Conservation (phyloP, 2,888 invertebrate species). For the Eucera pruinosa region DNA sequence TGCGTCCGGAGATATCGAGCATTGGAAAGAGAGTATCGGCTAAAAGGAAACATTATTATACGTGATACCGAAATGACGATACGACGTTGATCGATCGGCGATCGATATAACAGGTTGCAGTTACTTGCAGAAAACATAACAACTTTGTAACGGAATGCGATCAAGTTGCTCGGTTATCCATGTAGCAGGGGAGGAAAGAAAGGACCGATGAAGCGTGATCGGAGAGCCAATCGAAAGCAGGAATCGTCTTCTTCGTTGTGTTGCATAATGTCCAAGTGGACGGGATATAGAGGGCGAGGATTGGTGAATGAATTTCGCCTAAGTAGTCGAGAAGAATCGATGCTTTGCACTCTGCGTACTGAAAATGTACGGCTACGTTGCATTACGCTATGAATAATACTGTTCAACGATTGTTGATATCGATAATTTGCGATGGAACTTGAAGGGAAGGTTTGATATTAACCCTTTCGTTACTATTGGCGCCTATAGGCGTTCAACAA, state of each 20-base stretch:
- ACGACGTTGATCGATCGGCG: neutral
- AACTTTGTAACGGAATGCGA: conserved; percentile 31
- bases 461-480: too few species aligned
- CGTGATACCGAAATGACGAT: neutral
- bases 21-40: neutral
- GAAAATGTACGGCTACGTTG: too few species aligned
- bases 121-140: neutral
- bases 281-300: neutral
- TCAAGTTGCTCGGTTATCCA: conserved; percentile 23
- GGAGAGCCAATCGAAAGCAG: conserved; percentile 16
- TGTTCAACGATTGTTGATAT: too few species aligned
- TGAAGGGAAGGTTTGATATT: too few species aligned
- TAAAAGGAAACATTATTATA: neutral
- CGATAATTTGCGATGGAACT: too few species aligned
- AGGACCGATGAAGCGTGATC: conserved; percentile 24
- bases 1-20: too few species aligned
- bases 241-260: conserved; percentile 9
- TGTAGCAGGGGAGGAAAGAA: conserved; percentile 15
- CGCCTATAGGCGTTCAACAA: too few species aligned
- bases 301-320: neutral
- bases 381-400: too few species aligned
- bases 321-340: too few species aligned
- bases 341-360: too few species aligned
- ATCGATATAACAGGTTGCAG: neutral
- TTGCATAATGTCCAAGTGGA: conserved; percentile 14